phyloP scores from a whole-genome alignment of 1,140 invertebrate genomes.

The Prorops nasuta region DNA sequence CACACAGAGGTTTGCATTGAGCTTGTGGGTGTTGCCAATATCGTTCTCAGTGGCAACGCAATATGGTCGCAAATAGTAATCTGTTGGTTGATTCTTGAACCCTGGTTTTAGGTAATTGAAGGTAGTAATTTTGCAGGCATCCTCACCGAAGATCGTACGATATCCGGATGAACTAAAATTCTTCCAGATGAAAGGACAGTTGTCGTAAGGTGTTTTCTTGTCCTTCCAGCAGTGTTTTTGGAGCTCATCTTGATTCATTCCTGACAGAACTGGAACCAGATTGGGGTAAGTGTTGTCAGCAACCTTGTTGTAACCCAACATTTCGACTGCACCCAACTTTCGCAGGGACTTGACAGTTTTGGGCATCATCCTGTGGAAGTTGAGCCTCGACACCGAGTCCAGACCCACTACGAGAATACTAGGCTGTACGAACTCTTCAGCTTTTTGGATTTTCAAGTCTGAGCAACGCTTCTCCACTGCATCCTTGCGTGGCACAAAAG shows the following conservation, averaged over 20 bases:
- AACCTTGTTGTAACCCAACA: constrained; percentile 80
- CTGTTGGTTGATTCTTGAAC: constrained; percentile 59
- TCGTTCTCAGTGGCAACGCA: constrained; percentile 47
- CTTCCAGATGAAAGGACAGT: constrained; percentile 62
- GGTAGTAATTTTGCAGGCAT: constrained; percentile 58
- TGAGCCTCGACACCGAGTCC: constrained; percentile 82
- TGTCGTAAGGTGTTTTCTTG: constrained; percentile 58
- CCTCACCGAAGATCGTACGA: constrained; percentile 60
- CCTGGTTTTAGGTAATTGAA: constrained; percentile 62
- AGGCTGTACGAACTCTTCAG: constrained; percentile 35
- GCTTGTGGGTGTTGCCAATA: constrained; percentile 52
- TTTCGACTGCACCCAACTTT: constrained; percentile 64
- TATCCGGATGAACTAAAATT: constrained; percentile 57
- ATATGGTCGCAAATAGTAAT: constrained; percentile 62
- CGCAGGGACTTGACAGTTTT: constrained; percentile 65
- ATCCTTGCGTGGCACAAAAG: constrained; percentile 63
- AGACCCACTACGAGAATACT: constrained; percentile 82
- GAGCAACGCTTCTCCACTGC: constrained; percentile 35
- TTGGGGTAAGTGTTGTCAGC: constrained; percentile 85
- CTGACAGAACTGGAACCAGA: constrained; percentile 70
- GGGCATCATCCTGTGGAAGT: constrained; percentile 81
- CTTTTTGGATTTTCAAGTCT: constrained; percentile 12
- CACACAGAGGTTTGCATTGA: constrained; percentile 58
- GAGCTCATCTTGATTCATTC: constrained; percentile 63
- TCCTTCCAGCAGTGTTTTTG: constrained; percentile 61